Conservation (phyloP, 1,140 invertebrate species). For the Drosophila bocki region DNA sequence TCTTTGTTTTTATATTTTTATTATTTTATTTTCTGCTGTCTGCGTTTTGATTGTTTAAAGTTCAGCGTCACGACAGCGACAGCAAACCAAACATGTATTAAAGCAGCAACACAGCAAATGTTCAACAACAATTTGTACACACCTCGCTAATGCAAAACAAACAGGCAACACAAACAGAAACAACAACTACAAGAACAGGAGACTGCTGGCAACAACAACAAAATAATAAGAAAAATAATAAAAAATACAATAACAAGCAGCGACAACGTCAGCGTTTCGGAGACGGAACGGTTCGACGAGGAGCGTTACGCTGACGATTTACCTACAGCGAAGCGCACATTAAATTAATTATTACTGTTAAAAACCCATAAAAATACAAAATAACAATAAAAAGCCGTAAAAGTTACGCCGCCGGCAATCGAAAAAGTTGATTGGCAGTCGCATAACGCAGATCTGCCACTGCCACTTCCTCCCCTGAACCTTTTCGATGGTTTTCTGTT, state of each 20-base stretch:
- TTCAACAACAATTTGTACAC: constrained; percentile 38
- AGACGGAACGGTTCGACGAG: constrained; percentile 9
- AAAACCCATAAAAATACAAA: constrained; percentile 74
- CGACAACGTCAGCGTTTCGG: constrained; percentile 25
- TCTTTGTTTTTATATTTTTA: not conserved
- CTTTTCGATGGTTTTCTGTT: not conserved
- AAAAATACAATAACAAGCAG: not conserved
- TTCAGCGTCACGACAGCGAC: constrained; percentile 24
- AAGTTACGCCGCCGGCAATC: constrained; percentile 59
- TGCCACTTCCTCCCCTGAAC: not conserved
- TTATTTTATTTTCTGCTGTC: constrained; percentile 5
- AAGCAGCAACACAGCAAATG: constrained; percentile 18
- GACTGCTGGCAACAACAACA: constrained; percentile 4
- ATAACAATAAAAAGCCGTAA: constrained; percentile 77
- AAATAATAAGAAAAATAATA: constrained; percentile 10
- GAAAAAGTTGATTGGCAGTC: constrained; percentile 70
- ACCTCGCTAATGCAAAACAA: constrained; percentile 55
- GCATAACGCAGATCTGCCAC: constrained; percentile 24
- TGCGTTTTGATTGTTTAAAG: constrained; percentile 40
- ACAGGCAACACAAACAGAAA: constrained; percentile 32
- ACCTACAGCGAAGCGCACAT: constrained; percentile 74
- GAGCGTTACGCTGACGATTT: constrained; percentile 60
- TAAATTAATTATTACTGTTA: constrained; percentile 83
- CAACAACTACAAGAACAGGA: not conserved
- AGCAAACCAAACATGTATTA: constrained; percentile 37